Conservation (phyloP, 2,888 invertebrate genomes). For the Sinentomon sp. region DNA sequence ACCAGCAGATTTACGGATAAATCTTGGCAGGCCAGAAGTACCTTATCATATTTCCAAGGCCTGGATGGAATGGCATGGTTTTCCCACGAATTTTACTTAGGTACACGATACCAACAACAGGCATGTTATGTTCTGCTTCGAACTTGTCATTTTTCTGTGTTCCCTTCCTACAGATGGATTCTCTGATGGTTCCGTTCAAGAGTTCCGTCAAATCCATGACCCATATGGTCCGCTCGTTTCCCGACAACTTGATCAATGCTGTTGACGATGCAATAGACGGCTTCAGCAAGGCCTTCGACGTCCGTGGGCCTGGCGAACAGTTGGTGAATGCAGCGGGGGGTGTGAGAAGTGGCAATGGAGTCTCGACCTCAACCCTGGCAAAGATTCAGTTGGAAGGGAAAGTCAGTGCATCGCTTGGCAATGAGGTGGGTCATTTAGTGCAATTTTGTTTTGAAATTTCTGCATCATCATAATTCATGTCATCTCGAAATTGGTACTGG, state of each 20-base stretch:
- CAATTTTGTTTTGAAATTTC: too few species aligned
- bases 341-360: too few species aligned
- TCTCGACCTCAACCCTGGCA: conserved; percentile 13
- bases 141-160: too few species aligned
- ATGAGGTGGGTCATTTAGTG: conserved; percentile 23
- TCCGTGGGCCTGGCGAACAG: too few species aligned
- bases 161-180: conserved; percentile 30
- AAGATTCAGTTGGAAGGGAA: conserved; percentile 25
- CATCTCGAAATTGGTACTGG: too few species aligned
- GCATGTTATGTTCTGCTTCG: neutral
- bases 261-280: conserved; percentile 60
- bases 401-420: conserved; percentile 27
- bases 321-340: too few species aligned
- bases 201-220: conserved; percentile 47
- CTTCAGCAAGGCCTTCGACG: conserved; percentile 42
- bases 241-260: conserved; percentile 58
- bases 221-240: conserved; percentile 53
- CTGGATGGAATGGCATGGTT: too few species aligned
- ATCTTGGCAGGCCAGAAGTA: too few species aligned
- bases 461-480: too few species aligned
- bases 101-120: neutral
- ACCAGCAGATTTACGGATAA: too few species aligned
- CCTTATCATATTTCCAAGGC: too few species aligned
- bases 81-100: neutral
- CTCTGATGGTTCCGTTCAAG: conserved; percentile 48